Conservation (phyloP, 2,888 invertebrate genomes). For the Fragum fragum region DNA sequence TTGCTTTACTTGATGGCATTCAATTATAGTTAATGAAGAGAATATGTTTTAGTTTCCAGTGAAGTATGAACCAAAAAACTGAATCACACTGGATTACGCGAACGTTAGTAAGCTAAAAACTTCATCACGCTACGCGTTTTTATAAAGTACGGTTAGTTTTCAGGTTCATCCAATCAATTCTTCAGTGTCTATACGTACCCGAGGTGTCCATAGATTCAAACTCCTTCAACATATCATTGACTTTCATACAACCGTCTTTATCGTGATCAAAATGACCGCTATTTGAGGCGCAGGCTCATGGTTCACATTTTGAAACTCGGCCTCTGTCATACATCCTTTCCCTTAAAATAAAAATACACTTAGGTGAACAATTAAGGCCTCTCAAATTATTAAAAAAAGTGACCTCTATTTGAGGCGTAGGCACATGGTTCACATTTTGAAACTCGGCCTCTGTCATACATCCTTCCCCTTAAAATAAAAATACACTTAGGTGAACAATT, state of each 20-base stretch:
- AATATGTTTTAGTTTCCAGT: too few species aligned
- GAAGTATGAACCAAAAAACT: too few species aligned
- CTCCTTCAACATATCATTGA: slow-evolving; percentile 33
- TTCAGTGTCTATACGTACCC: too few species aligned
- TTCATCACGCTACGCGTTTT: too few species aligned
- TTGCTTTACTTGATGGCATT: too few species aligned
- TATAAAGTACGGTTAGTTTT: too few species aligned
- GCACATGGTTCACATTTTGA: neutral
- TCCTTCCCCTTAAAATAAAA: neutral
- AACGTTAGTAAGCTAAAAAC: too few species aligned
- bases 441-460: neutral
- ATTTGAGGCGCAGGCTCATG: neutral
- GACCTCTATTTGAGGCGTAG: neutral
- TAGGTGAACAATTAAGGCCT: too few species aligned
- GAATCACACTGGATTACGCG: too few species aligned
- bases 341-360: neutral
- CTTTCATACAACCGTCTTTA: slow-evolving; percentile 29
- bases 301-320: neutral
- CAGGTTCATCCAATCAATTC: too few species aligned
- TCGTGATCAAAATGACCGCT: slow-evolving; percentile 37
- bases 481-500: too few species aligned
- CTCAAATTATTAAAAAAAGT: neutral
- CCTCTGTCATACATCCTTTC: neutral
- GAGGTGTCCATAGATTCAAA: slow-evolving; percentile 33
- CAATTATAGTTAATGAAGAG: too few species aligned